A percentile compares a stretch with the other conserved stretches of the same genome.
phyloP scores from a whole-genome alignment of 2,888 invertebrate genomes.

The Lacanobia oleracea region DNA sequence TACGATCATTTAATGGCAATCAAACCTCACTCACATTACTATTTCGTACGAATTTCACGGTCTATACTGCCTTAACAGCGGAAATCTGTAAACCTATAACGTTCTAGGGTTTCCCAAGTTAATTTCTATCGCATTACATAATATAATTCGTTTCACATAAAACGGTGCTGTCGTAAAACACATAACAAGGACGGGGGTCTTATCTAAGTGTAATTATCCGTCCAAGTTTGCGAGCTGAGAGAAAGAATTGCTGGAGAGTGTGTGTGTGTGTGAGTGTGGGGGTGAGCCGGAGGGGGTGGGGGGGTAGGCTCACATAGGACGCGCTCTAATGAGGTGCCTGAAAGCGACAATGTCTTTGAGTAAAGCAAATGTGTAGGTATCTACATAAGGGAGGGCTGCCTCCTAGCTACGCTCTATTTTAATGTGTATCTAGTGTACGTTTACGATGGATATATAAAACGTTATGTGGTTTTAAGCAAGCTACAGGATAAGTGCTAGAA shows the following conservation, averaged over 20 bases:
- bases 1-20: slow-evolving; percentile 58
- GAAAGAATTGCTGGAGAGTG: slow-evolving; percentile 85
- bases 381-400: slow-evolving; percentile 86
- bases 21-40: slow-evolving; percentile 51
- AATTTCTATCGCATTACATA: slow-evolving; percentile 50
- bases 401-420: slow-evolving; percentile 77
- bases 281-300: slow-evolving; percentile 63
- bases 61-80: slow-evolving; percentile 25
- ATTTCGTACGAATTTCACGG: slow-evolving; percentile 38
- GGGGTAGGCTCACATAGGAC: slow-evolving; percentile 90
- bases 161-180: slow-evolving; percentile 69
- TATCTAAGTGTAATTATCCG: slow-evolving; percentile 90
- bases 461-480: slow-evolving; percentile 57
- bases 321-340: slow-evolving; percentile 91
- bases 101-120: slow-evolving; percentile 35
- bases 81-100: slow-evolving; percentile 18
- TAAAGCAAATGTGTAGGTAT: slow-evolving; percentile 90
- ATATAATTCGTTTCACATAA: slow-evolving; percentile 64
- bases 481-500: slow-evolving; percentile 29
- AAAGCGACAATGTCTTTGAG: slow-evolving; percentile 91
- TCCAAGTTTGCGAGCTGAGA: slow-evolving; percentile 87
- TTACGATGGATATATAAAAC: slow-evolving; percentile 65
- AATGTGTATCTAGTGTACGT: slow-evolving; percentile 72
- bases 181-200: slow-evolving; percentile 81
- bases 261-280: slow-evolving; percentile 75